Evolutionary conservation across 2,113 vertebrate genomes (phyloP).

Genomic region (Bombycilla garrulus): DNA sequence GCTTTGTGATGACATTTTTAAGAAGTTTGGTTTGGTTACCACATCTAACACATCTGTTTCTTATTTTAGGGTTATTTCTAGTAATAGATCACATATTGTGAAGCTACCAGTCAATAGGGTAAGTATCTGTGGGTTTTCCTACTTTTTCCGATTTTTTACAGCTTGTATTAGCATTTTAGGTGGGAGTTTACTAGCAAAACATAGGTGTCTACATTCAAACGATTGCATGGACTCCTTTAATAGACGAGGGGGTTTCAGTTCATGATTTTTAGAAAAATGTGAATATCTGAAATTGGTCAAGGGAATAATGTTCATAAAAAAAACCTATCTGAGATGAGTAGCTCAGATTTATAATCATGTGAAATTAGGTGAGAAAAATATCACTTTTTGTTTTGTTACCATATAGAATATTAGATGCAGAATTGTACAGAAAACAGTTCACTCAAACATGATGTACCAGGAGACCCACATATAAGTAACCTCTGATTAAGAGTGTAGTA

Average conservation of each 20-base stretch:
- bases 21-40: neutral
- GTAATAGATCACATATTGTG: constrained; percentile 92
- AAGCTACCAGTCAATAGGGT: constrained; percentile 83
- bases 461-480: neutral
- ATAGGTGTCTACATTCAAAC: neutral
- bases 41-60: constrained; percentile 11
- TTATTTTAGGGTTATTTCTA: constrained; percentile 88
- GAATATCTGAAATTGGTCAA: neutral
- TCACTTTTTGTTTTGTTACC: neutral
- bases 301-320: neutral
- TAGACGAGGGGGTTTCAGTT: neutral
- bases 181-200: neutral
- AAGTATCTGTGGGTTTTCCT: constrained; percentile 44
- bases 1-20: neutral
- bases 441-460: accelerated
- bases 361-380: neutral
- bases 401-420: neutral
- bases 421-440: neutral
- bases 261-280: neutral
- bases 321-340: neutral
- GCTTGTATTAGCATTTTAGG: neutral
- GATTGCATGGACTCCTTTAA: neutral
- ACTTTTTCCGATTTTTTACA: neutral
- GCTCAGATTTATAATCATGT: neutral
- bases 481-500: neutral